phyloP scores from a whole-genome alignment of 2,797 vertebrate genomes.

The Oreochromis grahami region DNA sequence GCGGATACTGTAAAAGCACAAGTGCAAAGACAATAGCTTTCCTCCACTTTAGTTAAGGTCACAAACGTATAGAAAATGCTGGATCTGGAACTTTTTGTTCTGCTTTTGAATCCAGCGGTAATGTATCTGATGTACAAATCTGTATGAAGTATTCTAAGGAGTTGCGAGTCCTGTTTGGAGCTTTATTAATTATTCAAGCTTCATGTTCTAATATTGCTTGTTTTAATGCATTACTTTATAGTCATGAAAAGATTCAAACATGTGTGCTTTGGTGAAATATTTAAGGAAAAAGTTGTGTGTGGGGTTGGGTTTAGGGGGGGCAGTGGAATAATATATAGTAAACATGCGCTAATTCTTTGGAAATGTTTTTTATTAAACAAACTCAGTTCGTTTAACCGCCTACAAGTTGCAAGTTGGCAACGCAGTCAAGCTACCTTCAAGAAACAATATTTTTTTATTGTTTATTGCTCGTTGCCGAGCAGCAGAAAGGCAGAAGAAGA shows the following conservation, averaged over 20 bases:
- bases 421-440: not conserved
- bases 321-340: not conserved
- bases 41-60: not conserved
- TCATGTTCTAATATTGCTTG: not conserved
- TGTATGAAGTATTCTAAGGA: not conserved
- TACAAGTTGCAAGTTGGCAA: not conserved
- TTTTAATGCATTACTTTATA: not conserved
- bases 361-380: not conserved
- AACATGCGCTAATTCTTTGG: not conserved
- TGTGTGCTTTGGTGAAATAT: not conserved
- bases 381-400: not conserved
- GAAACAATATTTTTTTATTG: not conserved
- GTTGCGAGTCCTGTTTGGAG: not conserved
- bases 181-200: not conserved
- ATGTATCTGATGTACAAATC: not conserved
- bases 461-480: not conserved
- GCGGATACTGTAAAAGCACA: constrained; percentile 24
- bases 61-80: not conserved
- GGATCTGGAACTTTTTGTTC: not conserved
- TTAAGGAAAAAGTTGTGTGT: not conserved
- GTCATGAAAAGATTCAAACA: not conserved
- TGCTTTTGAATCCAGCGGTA: not conserved
- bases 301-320: not conserved
- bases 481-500: not conserved
- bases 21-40: not conserved